phyloP scores from a whole-genome alignment of 2,113 vertebrate genomes.

The Tenrec ecaudatus region DNA sequence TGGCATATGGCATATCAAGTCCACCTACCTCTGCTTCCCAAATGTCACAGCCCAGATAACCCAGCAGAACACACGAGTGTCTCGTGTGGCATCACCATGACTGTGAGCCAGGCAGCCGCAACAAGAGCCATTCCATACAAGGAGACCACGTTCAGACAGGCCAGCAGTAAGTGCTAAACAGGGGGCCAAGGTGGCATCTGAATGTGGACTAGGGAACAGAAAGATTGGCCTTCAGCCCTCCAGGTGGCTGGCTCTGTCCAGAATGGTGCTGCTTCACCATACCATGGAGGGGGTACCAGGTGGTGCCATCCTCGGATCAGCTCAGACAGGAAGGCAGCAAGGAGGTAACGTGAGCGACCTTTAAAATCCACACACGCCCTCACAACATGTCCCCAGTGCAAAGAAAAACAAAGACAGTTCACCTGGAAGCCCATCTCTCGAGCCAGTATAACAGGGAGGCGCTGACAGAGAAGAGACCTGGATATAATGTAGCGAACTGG shows the following conservation, averaged over 20 bases:
- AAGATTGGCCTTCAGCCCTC: background rate
- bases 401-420: background rate
- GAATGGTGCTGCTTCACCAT: background rate
- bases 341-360: no score
- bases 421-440: background rate
- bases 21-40: background rate
- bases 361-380: no score
- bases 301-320: no score
- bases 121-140: background rate
- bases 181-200: background rate
- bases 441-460: background rate
- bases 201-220: no score
- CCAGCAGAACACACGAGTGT: background rate
- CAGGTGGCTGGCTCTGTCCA: background rate
- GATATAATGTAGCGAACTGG: background rate
- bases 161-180: background rate
- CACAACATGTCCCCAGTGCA: background rate
- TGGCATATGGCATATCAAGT: background rate
- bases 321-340: no score
- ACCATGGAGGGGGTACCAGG: background rate
- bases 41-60: background rate
- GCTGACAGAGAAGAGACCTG: background rate
- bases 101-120: background rate
- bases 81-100: background rate
- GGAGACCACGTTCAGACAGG: background rate